A percentile compares a stretch with the other conserved stretches of the same genome.
Conservation (phyloP, 2,888 invertebrate genomes). For the Volucella inanis region DNA sequence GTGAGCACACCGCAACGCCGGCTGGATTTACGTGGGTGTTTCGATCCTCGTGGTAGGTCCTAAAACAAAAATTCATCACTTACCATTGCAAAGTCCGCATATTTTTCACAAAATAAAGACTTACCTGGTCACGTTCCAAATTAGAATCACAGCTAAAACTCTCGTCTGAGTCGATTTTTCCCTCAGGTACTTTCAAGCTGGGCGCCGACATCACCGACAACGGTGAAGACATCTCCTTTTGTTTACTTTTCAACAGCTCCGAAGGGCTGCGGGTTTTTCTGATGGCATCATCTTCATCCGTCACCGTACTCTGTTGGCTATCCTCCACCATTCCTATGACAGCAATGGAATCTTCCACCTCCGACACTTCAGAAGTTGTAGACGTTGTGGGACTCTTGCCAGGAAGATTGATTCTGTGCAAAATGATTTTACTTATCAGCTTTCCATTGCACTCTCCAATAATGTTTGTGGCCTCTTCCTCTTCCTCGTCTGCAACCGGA, state of each 20-base stretch:
- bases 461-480: constrained; percentile 72
- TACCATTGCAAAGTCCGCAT: neutral
- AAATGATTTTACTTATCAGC: constrained; percentile 80
- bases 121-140: constrained; percentile 77
- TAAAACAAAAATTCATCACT: constrained; percentile 24
- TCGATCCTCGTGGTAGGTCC: constrained; percentile 70
- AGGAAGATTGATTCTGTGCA: constrained; percentile 77
- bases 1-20: constrained; percentile 77
- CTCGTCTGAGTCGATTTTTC: constrained; percentile 77
- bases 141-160: constrained; percentile 78
- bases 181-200: constrained; percentile 75
- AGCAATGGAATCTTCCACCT: constrained; percentile 66
- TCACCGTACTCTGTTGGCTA: constrained; percentile 56
- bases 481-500: constrained; percentile 19
- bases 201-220: constrained; percentile 62
- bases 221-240: constrained; percentile 45
- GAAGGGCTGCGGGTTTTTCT: constrained; percentile 46
- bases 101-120: neutral
- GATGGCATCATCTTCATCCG: constrained; percentile 69
- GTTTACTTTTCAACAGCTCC: constrained; percentile 32
- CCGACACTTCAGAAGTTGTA: constrained; percentile 73
- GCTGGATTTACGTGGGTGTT: constrained; percentile 59
- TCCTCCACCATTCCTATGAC: constrained; percentile 62
- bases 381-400: constrained; percentile 59
- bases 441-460: constrained; percentile 80